Conservation (phyloP, 2,888 invertebrate species). For the Maniola hyperantus region DNA sequence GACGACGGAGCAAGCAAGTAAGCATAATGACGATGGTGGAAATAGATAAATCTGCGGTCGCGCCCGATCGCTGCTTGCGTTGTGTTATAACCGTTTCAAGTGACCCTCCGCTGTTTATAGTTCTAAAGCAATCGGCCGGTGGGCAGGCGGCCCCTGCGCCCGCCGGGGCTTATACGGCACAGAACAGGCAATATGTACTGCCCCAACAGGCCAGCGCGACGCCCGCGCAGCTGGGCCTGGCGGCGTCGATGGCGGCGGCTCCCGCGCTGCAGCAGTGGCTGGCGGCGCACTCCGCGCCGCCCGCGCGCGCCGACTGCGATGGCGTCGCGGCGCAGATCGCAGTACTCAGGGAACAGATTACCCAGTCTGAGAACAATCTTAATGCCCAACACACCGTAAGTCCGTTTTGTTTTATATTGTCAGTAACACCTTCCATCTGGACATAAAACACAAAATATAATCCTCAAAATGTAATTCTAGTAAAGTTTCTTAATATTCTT, state of each 20-base stretch:
- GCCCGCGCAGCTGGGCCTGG: conserved; percentile 82
- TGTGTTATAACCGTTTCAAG: conserved; percentile 76
- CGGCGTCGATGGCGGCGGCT: conserved; percentile 78
- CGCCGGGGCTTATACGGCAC: conserved; percentile 81
- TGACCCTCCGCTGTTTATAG: conserved; percentile 85
- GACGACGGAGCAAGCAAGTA: conserved; percentile 96
- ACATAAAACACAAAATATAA: no score
- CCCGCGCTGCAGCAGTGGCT: conserved; percentile 76
- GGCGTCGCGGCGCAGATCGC: conserved; percentile 89
- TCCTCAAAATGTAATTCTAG: no score
- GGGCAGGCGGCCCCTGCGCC: conserved; percentile 78
- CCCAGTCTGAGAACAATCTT: conserved; percentile 97
- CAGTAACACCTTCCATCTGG: neutral
- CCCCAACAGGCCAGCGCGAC: conserved; percentile 81
- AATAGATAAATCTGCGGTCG: conserved; percentile 60
- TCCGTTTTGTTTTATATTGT: conserved; percentile 14
- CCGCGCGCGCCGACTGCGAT: conserved; percentile 73
- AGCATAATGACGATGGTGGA: conserved; percentile 79
- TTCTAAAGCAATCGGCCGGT: conserved; percentile 88
- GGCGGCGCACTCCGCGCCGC: conserved; percentile 68
- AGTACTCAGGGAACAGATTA: conserved; percentile 94
- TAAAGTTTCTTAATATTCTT: no score
- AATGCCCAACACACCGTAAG: conserved; percentile 96
- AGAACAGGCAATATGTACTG: conserved; percentile 83
- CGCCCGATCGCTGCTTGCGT: conserved; percentile 68